phyloP scores from a whole-genome alignment of 2,797 vertebrate genomes.

The Petrocephalus sullivani region DNA sequence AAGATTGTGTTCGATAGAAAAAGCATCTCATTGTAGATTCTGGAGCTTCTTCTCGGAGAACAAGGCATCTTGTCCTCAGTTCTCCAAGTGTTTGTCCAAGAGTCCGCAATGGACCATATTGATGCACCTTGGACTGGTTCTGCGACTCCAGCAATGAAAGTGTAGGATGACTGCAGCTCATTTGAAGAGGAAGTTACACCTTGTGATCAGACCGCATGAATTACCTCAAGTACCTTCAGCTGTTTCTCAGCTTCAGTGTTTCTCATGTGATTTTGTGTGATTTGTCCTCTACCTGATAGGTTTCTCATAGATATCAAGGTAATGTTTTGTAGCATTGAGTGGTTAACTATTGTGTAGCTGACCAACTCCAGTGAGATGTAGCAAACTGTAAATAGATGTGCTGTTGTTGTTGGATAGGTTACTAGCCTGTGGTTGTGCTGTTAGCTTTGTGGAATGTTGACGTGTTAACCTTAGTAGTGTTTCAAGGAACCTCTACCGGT shows the following conservation, averaged over 20 bases:
- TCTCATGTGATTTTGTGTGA: conserved; percentile 32
- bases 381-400: conserved; percentile 24
- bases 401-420: neutral
- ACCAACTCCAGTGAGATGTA: conserved; percentile 17
- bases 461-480: conserved; percentile 14
- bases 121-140: neutral
- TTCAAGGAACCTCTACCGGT: neutral
- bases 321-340: conserved; percentile 20
- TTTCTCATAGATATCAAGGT: conserved; percentile 12
- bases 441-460: conserved; percentile 19
- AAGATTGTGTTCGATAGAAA: neutral
- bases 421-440: conserved; percentile 20
- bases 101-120: neutral
- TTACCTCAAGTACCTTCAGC: conserved; percentile 42
- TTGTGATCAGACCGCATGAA: neutral
- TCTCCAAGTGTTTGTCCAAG: neutral
- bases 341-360: neutral
- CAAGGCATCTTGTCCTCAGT: neutral
- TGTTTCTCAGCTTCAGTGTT: neutral
- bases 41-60: neutral
- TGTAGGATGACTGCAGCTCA: neutral
- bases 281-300: neutral
- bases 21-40: neutral
- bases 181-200: neutral
- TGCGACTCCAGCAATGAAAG: neutral